Percentiles rank a stretch among this genome's conserved stretches.
phyloP scores from a whole-genome alignment of 2,113 vertebrate species.

The Leptobrachium leishanense region DNA sequence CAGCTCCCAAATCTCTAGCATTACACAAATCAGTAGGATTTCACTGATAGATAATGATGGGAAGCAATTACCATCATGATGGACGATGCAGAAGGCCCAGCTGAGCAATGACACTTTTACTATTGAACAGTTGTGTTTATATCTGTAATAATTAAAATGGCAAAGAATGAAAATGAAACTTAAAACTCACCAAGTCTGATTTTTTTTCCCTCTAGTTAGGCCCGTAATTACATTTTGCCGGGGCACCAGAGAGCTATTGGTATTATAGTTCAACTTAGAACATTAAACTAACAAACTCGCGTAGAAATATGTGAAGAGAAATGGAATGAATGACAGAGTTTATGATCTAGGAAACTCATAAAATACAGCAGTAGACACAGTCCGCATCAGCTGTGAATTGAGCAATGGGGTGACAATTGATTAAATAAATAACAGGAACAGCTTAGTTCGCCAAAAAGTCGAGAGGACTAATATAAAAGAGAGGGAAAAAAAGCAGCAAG shows the following conservation, averaged over 20 bases:
- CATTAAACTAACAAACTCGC: slow-evolving; percentile 8
- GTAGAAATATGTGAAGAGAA: neutral
- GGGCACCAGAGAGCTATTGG: neutral
- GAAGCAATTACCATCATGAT: too few species aligned
- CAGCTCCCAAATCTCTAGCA: too few species aligned
- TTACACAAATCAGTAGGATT: too few species aligned
- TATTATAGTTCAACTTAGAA: slow-evolving; percentile 30
- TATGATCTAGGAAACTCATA: slow-evolving; percentile 47
- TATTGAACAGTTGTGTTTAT: too few species aligned
- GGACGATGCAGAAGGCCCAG: too few species aligned
- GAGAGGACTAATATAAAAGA: neutral
- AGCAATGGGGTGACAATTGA: slow-evolving; percentile 49
- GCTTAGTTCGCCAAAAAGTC: slow-evolving; percentile 20
- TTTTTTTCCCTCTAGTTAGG: slow-evolving; percentile 28
- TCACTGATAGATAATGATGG: too few species aligned
- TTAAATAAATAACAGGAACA: neutral
- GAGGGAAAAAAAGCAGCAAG: too few species aligned
- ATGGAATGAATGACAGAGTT: slow-evolving; percentile 44
- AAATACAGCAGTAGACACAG: slow-evolving; percentile 14
- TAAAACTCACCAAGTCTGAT: slow-evolving; percentile 31
- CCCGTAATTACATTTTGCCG: slow-evolving; percentile 21
- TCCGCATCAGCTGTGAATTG: slow-evolving; percentile 18
- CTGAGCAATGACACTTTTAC: too few species aligned
- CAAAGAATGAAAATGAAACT: slow-evolving; percentile 30
- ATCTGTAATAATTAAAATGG: slow-evolving; percentile 25